phyloP scores from a whole-genome alignment of 2,888 invertebrate species.

The Lasioglossum lativentre region DNA sequence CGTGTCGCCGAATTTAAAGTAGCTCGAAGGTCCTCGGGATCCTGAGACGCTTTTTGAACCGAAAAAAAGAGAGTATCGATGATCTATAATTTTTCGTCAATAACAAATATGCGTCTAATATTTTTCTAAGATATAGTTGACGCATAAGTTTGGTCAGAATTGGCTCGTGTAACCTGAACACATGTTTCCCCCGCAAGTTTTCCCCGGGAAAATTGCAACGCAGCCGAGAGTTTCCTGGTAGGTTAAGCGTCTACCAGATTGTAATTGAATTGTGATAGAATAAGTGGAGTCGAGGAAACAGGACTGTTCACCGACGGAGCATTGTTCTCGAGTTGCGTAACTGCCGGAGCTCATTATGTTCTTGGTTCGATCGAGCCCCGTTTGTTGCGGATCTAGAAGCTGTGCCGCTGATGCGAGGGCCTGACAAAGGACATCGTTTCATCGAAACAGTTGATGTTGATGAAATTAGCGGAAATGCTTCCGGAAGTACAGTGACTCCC shows the following conservation, averaged over 20 bases:
- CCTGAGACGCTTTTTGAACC: neutral
- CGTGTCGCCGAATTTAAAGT: slow-evolving; percentile 35
- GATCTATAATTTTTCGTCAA: neutral
- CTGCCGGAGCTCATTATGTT: slow-evolving; percentile 28
- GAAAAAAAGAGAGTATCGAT: neutral
- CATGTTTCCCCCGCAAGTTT: neutral
- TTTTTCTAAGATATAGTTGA: neutral
- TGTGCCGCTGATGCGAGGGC: neutral
- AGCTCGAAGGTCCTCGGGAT: neutral
- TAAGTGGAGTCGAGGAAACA: slow-evolving; percentile 15
- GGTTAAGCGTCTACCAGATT: slow-evolving; percentile 15
- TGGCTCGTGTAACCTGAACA: neutral
- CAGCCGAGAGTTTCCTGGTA: neutral
- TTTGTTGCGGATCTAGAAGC: neutral
- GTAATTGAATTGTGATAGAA: slow-evolving; percentile 42
- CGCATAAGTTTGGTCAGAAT: neutral
- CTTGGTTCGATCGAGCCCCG: slow-evolving; percentile 13
- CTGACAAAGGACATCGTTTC: neutral
- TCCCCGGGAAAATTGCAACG: neutral
- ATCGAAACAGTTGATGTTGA: neutral
- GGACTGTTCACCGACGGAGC: neutral
- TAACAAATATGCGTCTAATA: neutral
- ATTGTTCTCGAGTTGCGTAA: slow-evolving; percentile 27
- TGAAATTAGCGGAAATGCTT: neutral
- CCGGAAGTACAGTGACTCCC: neutral